These are phyloP conservation scores for Diadema setosum DNA, from an alignment of 35 echinoderm and acorn worm species.

Conservation along the genomic window DNA sequence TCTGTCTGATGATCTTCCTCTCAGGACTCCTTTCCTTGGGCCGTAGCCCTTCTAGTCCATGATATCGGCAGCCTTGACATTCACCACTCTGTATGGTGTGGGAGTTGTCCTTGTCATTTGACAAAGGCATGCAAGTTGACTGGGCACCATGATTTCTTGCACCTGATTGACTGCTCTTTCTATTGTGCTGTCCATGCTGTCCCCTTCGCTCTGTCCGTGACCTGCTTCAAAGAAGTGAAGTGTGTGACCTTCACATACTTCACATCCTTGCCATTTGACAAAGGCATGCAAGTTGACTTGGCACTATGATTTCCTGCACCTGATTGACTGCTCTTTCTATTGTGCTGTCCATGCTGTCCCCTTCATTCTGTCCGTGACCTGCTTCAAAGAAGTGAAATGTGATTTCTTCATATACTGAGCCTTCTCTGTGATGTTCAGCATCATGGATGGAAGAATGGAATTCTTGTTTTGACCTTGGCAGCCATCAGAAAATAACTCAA, in stretches of 20 bases:
- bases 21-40: not conserved
- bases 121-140: not conserved
- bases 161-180: slow-evolving; percentile 40
- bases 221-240: slow-evolving; percentile 1
- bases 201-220: slow-evolving; percentile 47
- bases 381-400: not conserved
- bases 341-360: slow-evolving; percentile 60
- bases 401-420: not conserved
- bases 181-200: slow-evolving; percentile 61
- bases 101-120: slow-evolving; percentile 12
- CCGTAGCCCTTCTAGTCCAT: slow-evolving; percentile 28
- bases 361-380: slow-evolving; percentile 37
- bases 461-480: slow-evolving; percentile 59
- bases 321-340: slow-evolving; percentile 46
- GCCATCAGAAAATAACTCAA: slow-evolving; percentile 54
- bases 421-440: not conserved
- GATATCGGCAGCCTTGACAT: slow-evolving; percentile 11
- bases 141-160: not conserved
- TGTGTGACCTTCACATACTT: no score
- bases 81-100: not conserved
- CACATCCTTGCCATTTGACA: slow-evolving; percentile 22
- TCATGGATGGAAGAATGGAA: slow-evolving; percentile 39
- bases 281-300: not conserved
- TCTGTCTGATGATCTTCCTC: not conserved
- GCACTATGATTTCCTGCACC: not conserved